Evolutionary conservation across 2,113 vertebrate genomes (phyloP), one percentile per base, ranked within the genome.

Genomic region (Chunga burmeisteri): DNA sequence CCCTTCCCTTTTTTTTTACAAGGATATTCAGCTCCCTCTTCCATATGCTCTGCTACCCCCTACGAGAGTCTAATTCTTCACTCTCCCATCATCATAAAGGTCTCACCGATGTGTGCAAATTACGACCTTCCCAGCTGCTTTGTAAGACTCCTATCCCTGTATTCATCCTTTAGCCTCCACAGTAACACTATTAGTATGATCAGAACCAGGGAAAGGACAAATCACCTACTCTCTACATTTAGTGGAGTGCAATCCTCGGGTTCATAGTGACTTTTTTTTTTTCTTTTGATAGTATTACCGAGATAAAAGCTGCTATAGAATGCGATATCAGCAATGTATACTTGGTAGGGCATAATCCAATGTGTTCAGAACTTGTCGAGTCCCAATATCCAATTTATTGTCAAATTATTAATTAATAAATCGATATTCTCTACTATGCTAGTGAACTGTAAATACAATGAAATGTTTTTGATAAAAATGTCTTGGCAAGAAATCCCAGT

Each of bases 71-170:
- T 86, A 78, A 94, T 84, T 92, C 89, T 86, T 95, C 83, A 59
- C 75, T 91, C 81, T 93, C 61, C 40, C 65, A 38, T 72, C 92
- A 65, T 44, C 82, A 86, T 71, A 86, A 94, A 95, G 88, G 86
- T 95, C 91, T 93, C 92, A 36, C 30, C 82, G 88, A 93, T 59
- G 53, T 83, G 96, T 96, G 95, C 88, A 94, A 95, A 96, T 92
- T 79, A 56, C 0, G 10, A 59, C 81, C 86, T 85, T 94, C 93
- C 91, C 67, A 90, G 81, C 56, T 87, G 80, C 77, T 94, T 89
- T 10, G 1, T 68, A 81, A 91, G 61, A 91, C 79, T 89, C 68
- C 73, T 52, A 74, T 81, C 81, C 59, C 65, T 65, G 73, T 50
- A 25, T 68, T 94, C 96, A 90, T 94, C 68, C 86, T 75, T 84